phyloP scores from a whole-genome alignment of 2,888 invertebrate species.

The Augiades crinisus region DNA sequence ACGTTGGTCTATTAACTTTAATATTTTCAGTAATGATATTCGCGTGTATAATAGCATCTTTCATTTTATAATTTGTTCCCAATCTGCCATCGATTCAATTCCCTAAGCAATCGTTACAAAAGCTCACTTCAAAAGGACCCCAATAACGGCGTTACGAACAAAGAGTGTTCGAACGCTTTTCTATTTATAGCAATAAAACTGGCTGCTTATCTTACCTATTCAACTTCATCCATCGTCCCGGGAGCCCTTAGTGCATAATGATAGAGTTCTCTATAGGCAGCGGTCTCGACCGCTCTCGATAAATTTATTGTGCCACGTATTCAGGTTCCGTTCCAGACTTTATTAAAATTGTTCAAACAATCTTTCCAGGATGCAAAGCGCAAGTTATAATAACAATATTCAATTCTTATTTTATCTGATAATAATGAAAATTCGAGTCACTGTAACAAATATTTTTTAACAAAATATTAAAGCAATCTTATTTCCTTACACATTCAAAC shows the following conservation, averaged over 20 bases:
- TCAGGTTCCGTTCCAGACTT: no score
- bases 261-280: slow-evolving; percentile 2
- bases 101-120: slow-evolving; percentile 16
- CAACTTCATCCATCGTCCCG: slow-evolving; percentile 18
- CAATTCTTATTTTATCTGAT: no score
- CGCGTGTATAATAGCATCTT: not conserved
- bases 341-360: no score
- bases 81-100: slow-evolving; percentile 9
- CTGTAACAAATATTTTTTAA: no score
- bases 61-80: slow-evolving; percentile 3
- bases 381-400: no score
- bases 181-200: slow-evolving; percentile 21
- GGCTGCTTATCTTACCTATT: slow-evolving; percentile 24
- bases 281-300: not conserved
- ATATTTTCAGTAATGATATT: not conserved
- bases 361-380: no score
- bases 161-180: slow-evolving; percentile 17
- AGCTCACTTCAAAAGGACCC: slow-evolving; percentile 11
- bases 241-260: slow-evolving; percentile 22
- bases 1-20: no score
- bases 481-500: no score
- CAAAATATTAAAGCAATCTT: no score
- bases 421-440: not conserved
- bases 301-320: slow-evolving; percentile 11
- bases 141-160: slow-evolving; percentile 21